Evolutionary conservation across 2,797 vertebrate genomes (phyloP).

Genomic region (Okamejei kenojei): DNA sequence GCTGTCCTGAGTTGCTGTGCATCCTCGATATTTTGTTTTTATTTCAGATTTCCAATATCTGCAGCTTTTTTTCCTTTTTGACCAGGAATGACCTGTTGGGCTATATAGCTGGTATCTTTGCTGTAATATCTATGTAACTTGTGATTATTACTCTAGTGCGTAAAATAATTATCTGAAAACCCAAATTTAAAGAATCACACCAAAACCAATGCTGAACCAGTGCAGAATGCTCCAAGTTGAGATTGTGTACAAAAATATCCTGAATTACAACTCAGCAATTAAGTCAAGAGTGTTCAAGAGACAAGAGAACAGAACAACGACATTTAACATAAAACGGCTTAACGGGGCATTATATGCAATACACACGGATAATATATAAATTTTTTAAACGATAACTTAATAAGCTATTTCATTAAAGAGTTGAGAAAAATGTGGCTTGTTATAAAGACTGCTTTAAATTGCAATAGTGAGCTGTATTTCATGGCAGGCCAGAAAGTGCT

Average conservation of each 20-base stretch:
- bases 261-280: neutral
- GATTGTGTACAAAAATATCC: neutral
- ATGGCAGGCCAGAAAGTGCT: neutral
- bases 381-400: too few species aligned
- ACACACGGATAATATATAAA: too few species aligned
- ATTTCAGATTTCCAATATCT: too few species aligned
- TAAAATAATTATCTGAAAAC: neutral
- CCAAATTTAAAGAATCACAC: neutral
- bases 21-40: too few species aligned
- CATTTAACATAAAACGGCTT: too few species aligned
- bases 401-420: neutral
- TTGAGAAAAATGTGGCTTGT: neutral
- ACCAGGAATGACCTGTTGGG: neutral
- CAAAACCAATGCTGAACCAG: neutral
- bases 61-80: too few species aligned
- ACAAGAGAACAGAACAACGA: too few species aligned
- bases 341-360: too few species aligned
- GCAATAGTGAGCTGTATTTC: neutral
- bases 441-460: neutral
- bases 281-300: neutral
- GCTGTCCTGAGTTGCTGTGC: too few species aligned
- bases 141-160: neutral
- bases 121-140: neutral
- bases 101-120: neutral
- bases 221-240: neutral